These are phyloP conservation scores for Formica selysi DNA, from an alignment of 1,140 invertebrate species.

Conservation along the genomic window DNA sequence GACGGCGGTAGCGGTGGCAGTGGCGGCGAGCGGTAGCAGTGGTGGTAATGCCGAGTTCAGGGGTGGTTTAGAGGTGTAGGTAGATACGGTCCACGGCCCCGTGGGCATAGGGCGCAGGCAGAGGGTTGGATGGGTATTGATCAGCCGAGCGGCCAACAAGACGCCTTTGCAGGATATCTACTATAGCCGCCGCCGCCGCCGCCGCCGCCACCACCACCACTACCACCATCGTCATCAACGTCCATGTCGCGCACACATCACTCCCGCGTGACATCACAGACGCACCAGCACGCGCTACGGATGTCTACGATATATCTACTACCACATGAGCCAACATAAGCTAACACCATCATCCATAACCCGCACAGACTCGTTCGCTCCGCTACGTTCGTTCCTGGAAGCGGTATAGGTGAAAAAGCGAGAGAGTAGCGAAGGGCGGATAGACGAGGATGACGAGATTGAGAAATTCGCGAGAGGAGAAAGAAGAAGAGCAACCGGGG, in stretches of 20 bases:
- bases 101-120: constrained; percentile 74
- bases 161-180: constrained; percentile 80
- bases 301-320: constrained; percentile 41
- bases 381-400: constrained; percentile 60
- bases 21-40: constrained; percentile 1
- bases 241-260: constrained; percentile 48
- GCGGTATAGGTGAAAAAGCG: constrained; percentile 13
- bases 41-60: constrained; percentile 63
- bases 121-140: constrained; percentile 80
- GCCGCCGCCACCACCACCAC: neutral
- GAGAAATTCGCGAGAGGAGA: constrained; percentile 13
- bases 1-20: constrained; percentile 29
- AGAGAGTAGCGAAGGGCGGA: constrained; percentile 27
- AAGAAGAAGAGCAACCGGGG: constrained; percentile 30
- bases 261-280: constrained; percentile 36
- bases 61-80: constrained; percentile 74
- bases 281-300: constrained; percentile 21
- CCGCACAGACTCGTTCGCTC: constrained; percentile 49
- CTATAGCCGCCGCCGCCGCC: constrained; percentile 60
- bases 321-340: constrained; percentile 63
- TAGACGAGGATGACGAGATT: constrained; percentile 58
- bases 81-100: constrained; percentile 73
- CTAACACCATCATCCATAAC: constrained; percentile 69
- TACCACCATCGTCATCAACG: neutral
- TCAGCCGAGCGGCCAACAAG: constrained; percentile 79